Percentiles rank a stretch among this genome's conserved stretches.
Conservation (phyloP, 2,888 invertebrate species). For the Rhyacophila evoluta region DNA sequence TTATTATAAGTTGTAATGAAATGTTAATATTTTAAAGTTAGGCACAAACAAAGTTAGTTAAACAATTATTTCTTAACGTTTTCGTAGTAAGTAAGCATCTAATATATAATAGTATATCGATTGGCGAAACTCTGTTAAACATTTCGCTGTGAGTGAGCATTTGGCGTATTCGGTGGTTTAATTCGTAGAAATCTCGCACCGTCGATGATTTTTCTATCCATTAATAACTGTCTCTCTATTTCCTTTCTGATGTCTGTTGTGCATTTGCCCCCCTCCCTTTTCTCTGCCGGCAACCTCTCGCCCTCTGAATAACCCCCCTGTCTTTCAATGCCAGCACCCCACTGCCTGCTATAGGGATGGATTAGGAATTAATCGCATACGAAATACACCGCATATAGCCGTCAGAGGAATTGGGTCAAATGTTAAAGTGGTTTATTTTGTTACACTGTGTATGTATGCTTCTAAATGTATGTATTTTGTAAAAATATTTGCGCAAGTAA, state of each 20-base stretch:
- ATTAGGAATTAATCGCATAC: conserved; percentile 24
- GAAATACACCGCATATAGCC: conserved; percentile 28
- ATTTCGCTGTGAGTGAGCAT: neutral
- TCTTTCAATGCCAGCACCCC: conserved; percentile 18
- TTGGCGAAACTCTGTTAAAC: no score
- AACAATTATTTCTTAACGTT: no score
- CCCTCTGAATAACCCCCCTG: conserved; percentile 13
- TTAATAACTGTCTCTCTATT: conserved; percentile 79
- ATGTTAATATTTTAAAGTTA: no score
- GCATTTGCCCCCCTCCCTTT: conserved; percentile 29
- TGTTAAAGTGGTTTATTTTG: conserved; percentile 27
- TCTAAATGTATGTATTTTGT: neutral
- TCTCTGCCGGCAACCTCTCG: conserved; percentile 19
- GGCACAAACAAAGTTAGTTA: no score
- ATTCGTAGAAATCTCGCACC: conserved; percentile 62
- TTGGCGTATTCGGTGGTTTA: conserved; percentile 1
- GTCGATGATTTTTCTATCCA: conserved; percentile 78
- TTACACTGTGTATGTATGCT: neutral
- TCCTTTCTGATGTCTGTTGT: conserved; percentile 65
- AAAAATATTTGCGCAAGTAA: no score
- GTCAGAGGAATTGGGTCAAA: conserved; percentile 18
- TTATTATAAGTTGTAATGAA: no score
- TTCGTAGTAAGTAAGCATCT: no score
- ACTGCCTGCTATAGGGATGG: conserved; percentile 22
- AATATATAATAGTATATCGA: no score